These are phyloP conservation scores for Diceros bicornis DNA, from an alignment of 2,797 vertebrate genomes.

Conservation along the genomic window DNA sequence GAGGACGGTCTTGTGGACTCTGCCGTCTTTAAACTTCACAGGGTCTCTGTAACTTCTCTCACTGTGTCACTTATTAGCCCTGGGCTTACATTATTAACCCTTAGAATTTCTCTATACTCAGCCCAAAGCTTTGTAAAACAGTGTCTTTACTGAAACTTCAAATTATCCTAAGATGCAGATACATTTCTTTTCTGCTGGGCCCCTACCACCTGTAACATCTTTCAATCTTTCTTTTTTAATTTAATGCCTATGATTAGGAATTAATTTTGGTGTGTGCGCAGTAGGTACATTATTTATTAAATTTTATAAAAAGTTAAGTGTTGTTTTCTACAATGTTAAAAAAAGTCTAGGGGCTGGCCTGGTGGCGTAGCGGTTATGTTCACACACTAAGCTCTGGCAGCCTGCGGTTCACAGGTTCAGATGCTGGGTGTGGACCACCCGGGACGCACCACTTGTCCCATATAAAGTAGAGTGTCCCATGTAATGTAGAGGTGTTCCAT, in stretches of 20 bases:
- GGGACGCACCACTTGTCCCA: too few relatives aligned
- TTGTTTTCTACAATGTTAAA: not conserved
- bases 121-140: not conserved
- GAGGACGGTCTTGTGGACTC: accelerated
- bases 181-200: not conserved
- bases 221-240: not conserved
- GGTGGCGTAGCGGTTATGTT: too few relatives aligned
- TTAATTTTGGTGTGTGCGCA: not conserved
- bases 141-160: not conserved
- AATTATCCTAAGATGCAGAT: not conserved
- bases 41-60: not conserved
- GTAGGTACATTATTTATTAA: not conserved
- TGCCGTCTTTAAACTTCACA: not conserved
- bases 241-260: not conserved
- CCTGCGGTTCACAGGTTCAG: too few relatives aligned
- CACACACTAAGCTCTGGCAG: too few relatives aligned
- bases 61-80: not conserved
- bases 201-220: not conserved
- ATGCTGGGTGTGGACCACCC: too few relatives aligned
- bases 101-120: not conserved
- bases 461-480: too few relatives aligned
- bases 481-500: too few relatives aligned
- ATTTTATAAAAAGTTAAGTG: not conserved
- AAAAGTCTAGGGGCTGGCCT: not conserved
- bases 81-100: not conserved